Base-by-base conservation (phyloP, 2,797 vertebrate genomes). In the Parauchenoglanis punctatus region DNA sequence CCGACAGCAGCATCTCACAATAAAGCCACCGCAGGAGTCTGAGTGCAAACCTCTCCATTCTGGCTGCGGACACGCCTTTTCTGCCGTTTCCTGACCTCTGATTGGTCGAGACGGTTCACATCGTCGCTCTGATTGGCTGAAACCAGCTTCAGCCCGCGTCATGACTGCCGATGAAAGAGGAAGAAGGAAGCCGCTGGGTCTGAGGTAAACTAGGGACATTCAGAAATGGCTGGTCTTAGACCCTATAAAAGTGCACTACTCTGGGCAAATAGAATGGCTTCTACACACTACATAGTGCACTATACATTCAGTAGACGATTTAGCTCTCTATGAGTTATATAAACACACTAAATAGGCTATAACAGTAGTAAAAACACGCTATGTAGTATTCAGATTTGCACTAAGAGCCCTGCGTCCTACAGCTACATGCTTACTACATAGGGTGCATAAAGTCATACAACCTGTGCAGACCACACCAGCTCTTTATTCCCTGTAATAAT, bases 181-280 rank as follows among this genome's bases (percentile, higher is more conserved):
- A 76, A 75, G 84, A 85, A 61, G 84, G 72, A 85, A 77, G 84
- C 84, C 59, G 25, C 15, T 65, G 15, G 25, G 31, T 81, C 17
- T 65, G 59, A 52, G 61, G 61, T 65, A 13, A 61, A 7, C 1
- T 23, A 1, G 10, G 31, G 77, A 59, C 54, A 28, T 17, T 7
- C 49, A 76, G 46, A 54, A 54, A 77, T 28, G 75, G 49, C n/a
- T 56, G n/a, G n/a, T 13, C n/a, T 54, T 31, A 17, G 7, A 3
- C 75, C 15, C 75, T 56, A 28, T 3, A 18, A 15, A 77, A 17
- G 25, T 54, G n/a, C 73, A 76, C 49, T 54, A n/a, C 20, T 25
- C 15, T 49, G 72, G 72, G 72, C 25, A 76, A 18, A 25, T 18
- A 75, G 0, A 75, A n/a, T 49, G 68, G 4, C 8, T 75, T 49